Evolutionary conservation across 1,140 invertebrate species (phyloP).

Genomic region (Sinella curviseta): DNA sequence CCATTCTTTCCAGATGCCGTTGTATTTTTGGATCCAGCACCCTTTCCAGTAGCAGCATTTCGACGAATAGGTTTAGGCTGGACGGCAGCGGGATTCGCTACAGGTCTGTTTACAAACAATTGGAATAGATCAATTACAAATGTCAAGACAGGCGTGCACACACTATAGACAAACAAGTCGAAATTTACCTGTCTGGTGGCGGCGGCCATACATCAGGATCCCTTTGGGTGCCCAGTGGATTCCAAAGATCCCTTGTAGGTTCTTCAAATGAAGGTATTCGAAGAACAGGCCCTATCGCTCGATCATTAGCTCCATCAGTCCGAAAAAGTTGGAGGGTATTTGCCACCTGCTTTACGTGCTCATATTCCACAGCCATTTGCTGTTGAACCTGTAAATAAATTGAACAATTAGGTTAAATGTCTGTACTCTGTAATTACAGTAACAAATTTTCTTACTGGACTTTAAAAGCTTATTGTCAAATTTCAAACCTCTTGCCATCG

Average conservation of each 20-base stretch:
- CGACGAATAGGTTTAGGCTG: conserved; percentile 21
- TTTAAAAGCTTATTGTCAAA: background rate
- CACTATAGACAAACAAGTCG: too few relatives aligned
- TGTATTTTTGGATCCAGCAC: background rate
- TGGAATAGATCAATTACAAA: background rate
- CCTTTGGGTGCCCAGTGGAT: conserved; percentile 44
- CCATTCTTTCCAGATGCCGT: conserved; percentile 26
- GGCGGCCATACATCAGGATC: conserved; percentile 74
- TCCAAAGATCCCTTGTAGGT: conserved; percentile 59
- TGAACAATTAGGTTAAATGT: too few relatives aligned
- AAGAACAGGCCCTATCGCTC: conserved; percentile 49
- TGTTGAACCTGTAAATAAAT: conserved; percentile 72
- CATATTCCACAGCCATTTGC: conserved; percentile 84
- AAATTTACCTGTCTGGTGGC: conserved; percentile 73
- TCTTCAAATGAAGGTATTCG: conserved; percentile 62
- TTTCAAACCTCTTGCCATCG: conserved; percentile 84
- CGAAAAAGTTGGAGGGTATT: conserved; percentile 68
- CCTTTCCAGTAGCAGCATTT: background rate
- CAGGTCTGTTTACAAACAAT: conserved; percentile 26
- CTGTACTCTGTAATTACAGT: too few relatives aligned
- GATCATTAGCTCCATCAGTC: conserved; percentile 60
- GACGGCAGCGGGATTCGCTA: background rate
- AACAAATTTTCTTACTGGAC: background rate
- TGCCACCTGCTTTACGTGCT: conserved; percentile 81
- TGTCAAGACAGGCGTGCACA: too few relatives aligned